Base-by-base conservation (phyloP, 2,888 invertebrate species). In the Epistrophe eligans region DNA sequence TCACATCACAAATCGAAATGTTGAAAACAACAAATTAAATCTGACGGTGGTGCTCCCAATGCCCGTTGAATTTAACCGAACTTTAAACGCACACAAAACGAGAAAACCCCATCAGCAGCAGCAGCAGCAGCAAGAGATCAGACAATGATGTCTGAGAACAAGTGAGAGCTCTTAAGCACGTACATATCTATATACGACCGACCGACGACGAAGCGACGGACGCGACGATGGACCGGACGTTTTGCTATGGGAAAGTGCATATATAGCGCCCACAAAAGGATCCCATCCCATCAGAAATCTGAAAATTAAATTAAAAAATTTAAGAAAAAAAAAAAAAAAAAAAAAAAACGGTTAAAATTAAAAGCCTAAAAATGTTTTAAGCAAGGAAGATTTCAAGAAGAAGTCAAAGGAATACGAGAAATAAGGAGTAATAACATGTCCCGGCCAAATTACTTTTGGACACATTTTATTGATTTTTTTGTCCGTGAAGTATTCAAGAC, bases 1-100 rank as follows among this genome's bases (percentile, higher is more conserved):
- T 88, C 84, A 84, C 88, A 84, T 88, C 88, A 87, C 87, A 84
- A 88, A 84, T 88, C 88, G 88, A 84, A 88, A 84, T 84, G 84
- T 83, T 77, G 79, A 84, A 80, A 87, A 67, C 79, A 88, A 84
- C 83, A 84, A 84, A 88, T 88, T 88, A 84, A 84, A 80, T 88
- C 77, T 79, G 84, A 88, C 71, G 79, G 58, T 77, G 72, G 72
- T 58, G 79, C 79, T 79, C 58, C 70, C 71, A 84, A 76, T 79
- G 84, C 73, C 80, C 73, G 58, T 60, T 85, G 77, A 50, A 77
- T 60, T 60, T 40, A 43, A 60, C 17, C 24, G 32, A 66, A 38
- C 24, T 67, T 52, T 19, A 70, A 24, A 24, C 55, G 38, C 70
- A 70, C 70, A 70, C 52, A 40, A 40, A 52, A 24, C 6, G 24